phyloP scores from a whole-genome alignment of 2,888 invertebrate genomes.

The Baccha elongata region DNA sequence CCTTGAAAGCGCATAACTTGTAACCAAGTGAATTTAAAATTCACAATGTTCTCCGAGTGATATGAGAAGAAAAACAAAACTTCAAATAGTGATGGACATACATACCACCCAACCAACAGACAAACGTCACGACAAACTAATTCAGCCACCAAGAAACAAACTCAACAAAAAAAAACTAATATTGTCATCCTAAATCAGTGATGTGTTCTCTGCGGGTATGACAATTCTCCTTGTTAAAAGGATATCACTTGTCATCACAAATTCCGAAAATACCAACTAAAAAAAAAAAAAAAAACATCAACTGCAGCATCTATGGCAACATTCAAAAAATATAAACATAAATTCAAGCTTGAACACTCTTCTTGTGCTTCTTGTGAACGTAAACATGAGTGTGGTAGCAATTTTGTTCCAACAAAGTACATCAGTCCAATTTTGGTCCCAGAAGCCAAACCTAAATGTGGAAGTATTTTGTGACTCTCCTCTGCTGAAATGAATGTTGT shows the following conservation, averaged over 20 bases:
- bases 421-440: conserved; percentile 55
- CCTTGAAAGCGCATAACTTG: not conserved
- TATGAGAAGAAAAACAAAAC: conserved; percentile 11
- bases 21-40: not conserved
- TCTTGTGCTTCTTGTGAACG: too few species aligned
- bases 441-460: conserved; percentile 31
- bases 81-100: conserved; percentile 30
- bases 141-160: conserved; percentile 38
- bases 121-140: conserved; percentile 55
- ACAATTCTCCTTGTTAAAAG: conserved; percentile 56
- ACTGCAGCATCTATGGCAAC: conserved; percentile 15
- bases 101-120: conserved; percentile 29
- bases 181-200: conserved; percentile 57
- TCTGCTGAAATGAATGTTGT: conserved; percentile 7
- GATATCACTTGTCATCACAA: conserved; percentile 70
- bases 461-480: conserved; percentile 9
- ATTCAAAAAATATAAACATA: not conserved
- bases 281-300: conserved; percentile 13
- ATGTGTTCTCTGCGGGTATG: conserved; percentile 35
- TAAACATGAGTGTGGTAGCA: conserved; percentile 61
- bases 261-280: conserved; percentile 55
- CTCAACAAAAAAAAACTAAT: conserved; percentile 18
- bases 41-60: conserved; percentile 1
- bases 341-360: conserved; percentile 58
- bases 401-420: conserved; percentile 13